These are phyloP conservation scores for Myripristis jacobus DNA, from an alignment of 2,797 vertebrate species.

Conservation along the genomic window DNA sequence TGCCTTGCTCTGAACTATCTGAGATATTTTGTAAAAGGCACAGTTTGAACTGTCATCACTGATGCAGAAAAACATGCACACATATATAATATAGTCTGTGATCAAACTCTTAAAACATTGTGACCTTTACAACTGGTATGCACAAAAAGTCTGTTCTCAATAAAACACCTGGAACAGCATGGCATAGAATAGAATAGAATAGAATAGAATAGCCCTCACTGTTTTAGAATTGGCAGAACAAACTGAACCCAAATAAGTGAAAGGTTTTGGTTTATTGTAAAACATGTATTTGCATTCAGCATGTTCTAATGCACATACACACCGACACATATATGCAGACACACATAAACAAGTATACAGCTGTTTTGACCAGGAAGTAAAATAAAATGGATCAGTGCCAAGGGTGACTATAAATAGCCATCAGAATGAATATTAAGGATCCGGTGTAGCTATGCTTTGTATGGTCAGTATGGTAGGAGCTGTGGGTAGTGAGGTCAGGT, in stretches of 20 bases:
- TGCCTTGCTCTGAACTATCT: no score
- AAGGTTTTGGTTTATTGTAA: conserved; percentile 4
- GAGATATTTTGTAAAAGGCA: no score
- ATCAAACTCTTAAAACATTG: neutral
- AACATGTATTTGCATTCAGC: neutral
- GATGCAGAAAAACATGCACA: no score
- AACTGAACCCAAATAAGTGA: conserved; percentile 1
- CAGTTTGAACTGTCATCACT: no score
- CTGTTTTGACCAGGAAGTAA: neutral
- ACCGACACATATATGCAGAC: neutral
- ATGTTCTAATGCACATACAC: neutral
- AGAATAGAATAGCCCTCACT: no score
- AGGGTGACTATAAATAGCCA: conserved; percentile 1
- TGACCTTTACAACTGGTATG: neutral
- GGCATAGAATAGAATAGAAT: no score
- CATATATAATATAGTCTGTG: neutral
- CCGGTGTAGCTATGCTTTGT: neutral
- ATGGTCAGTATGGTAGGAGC: neutral
- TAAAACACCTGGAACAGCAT: conserved; percentile 5
- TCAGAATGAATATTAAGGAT: neutral
- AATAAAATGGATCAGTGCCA: neutral
- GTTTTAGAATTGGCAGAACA: neutral
- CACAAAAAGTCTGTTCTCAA: neutral
- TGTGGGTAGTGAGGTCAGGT: conserved; percentile 9
- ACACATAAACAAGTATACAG: neutral